Base-by-base conservation (phyloP, 1,140 invertebrate genomes). In the Globodera ellingtonae region DNA sequence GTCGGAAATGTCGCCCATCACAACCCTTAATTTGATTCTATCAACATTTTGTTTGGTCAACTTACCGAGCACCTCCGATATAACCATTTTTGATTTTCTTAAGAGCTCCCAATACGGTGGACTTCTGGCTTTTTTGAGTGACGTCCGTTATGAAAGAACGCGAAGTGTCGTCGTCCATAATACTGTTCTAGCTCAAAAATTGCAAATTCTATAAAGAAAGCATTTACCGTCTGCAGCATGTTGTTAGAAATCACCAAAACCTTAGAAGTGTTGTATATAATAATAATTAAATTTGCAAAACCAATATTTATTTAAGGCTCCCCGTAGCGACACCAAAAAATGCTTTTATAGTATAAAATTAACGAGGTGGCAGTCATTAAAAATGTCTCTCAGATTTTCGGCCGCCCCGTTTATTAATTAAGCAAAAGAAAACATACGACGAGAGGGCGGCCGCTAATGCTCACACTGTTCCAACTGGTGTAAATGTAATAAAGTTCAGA, bases 41-140 rank as follows among this genome's bases (percentile, higher is more conserved):
- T 67, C 13, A 8, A 82, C n/a, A 73, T 21, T 75, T 65, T 13
- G 6, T 15, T 15, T 50, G 48, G 35, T 15, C 47, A 35, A 15
- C n/a, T 48, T 47, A 87, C 89, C 96, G 93, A 59, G 97, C 98
- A 47, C 96, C 97, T 90, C 97, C 97, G 67, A 98, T 97, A 89
- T 99, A 99, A 46, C 97, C 97, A 84, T 95, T 98, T 90, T 97
- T 97, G 3, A 99, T 91, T 90, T 99, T 99, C 89, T 97, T 96
- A 92, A 99, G 95, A 5, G 96, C 98, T 21, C 95, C 96, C 83
- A 98, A 93, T 93, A 99, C 95, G 0, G 96, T 94, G 87, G 94
- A 91, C 7, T 86, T 87, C 78, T 89, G 84, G 18, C 67, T 70
- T 10, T 35, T 70, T 18, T 70, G 67, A 44, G 67, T 70, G 67